Base-by-base conservation (phyloP, 2,888 invertebrate species). In the Scrobipalpa atriplicella region DNA sequence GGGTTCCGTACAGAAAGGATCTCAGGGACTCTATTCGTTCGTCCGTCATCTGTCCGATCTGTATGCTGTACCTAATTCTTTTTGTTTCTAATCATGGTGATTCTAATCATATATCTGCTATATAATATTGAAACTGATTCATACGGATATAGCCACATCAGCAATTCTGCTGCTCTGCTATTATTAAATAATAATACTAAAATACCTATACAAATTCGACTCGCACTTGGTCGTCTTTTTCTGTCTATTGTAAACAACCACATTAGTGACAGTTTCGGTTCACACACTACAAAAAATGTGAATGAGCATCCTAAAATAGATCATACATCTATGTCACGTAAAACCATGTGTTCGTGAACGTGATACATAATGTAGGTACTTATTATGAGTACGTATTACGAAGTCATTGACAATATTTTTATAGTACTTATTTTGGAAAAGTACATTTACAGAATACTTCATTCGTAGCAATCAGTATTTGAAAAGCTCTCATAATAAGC, bases 261-360 rank as follows among this genome's bases (percentile, higher is more conserved):
- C 16, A 38, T 16, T 38, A 38, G 58, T 38, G 16, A 58, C 58
- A 38, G 38, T 36, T 58, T 38, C n/a, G 58, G 58, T 38, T n/a
- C 2, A 58, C 5, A 0, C 7, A 5, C 38, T 8, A 10, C 54
- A 54, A 54, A 19, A 54, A 54, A 54, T 52, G 21, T 21, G 11
- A 19, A 1, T 11, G 10, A 19, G 18, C 21, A 21, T 54, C 47
- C 19, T 19, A 10, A 54, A 18, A 21, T 9, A 52, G 10, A 10
- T 16, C 52, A 29, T 29, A 19, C 18, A 52, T 21, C 54, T 54
- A 54, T 54, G 54, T 54, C 19, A 54, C 54, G 54, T 47, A 47
- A 5, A 16, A 16, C 16, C 16, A 16, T 16, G 47, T 16, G 47
- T n/a, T n/a, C n/a, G n/a, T 6, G 6, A 47, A 47, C n/a, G 43